These are phyloP conservation scores for Pardalotus punctatus DNA, from an alignment of 2,113 vertebrate species.

Conservation along the genomic window DNA sequence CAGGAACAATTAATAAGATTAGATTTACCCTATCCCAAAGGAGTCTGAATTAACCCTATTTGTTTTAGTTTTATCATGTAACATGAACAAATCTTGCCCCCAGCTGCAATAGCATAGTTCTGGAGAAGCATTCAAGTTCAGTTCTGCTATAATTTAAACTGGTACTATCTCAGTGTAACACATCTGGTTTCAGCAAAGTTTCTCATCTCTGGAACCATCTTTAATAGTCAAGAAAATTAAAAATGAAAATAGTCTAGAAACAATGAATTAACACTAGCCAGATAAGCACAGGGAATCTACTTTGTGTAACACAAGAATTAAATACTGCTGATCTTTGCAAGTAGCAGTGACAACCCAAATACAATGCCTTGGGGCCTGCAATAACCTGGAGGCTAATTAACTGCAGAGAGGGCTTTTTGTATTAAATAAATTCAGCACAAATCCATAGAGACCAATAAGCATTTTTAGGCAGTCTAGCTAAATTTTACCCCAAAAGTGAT, in stretches of 20 bases:
- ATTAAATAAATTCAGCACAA: conserved; percentile 50
- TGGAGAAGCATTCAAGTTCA: not conserved
- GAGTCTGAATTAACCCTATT: not conserved
- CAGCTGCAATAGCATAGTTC: not conserved
- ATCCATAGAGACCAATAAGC: conserved; percentile 16
- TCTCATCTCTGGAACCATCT: not conserved
- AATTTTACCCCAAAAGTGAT: conserved; percentile 14
- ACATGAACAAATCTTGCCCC: not conserved
- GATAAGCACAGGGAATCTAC: not conserved
- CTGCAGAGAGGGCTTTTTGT: not conserved
- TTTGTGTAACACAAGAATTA: not conserved
- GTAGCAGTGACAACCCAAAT: conserved; percentile 15
- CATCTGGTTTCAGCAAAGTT: not conserved
- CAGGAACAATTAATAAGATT: not conserved
- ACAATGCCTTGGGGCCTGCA: not conserved
- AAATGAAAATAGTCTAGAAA: conserved; percentile 8
- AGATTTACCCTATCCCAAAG: not conserved
- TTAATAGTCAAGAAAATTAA: not conserved
- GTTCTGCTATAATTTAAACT: not conserved
- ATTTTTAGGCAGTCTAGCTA: conserved; percentile 34
- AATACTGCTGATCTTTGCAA: conserved; percentile 49
- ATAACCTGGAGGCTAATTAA: conserved; percentile 55
- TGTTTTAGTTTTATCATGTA: not conserved
- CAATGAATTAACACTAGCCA: not conserved
- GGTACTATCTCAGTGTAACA: not conserved